Evolutionary conservation across 1,140 invertebrate species (phyloP).

Genomic region (Helicoverpa zea): DNA sequence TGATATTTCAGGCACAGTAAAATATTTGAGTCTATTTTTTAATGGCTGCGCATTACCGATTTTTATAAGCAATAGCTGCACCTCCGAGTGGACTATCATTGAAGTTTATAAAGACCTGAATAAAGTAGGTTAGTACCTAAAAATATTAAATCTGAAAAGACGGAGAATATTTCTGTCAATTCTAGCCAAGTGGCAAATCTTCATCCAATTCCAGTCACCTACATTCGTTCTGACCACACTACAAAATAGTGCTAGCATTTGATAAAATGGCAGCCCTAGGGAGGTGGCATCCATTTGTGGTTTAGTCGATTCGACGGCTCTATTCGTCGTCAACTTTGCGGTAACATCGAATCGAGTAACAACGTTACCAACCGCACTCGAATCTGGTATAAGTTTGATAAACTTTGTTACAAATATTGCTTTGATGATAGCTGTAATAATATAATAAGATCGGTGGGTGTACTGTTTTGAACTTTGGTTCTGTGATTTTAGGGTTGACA

Average conservation of each 20-base stretch:
- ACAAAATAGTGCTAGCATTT: slow-evolving; percentile 7
- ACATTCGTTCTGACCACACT: background rate
- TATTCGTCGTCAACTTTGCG: slow-evolving; percentile 33
- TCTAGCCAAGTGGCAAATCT: no score
- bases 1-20: no score
- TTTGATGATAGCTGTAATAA: background rate
- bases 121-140: no score
- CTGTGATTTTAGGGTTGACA: no score
- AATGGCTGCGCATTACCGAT: no score
- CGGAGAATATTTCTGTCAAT: no score
- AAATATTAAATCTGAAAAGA: no score
- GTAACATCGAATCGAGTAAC: slow-evolving; percentile 30
- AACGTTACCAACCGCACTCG: slow-evolving; percentile 17
- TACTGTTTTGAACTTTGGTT: no score
- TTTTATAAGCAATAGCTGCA: no score
- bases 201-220: background rate
- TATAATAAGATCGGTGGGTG: background rate
- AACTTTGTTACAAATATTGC: background rate
- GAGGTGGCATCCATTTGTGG: slow-evolving; percentile 32
- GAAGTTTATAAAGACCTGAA: no score
- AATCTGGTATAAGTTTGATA: background rate
- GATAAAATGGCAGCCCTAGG: slow-evolving; percentile 18
- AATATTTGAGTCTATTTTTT: no score
- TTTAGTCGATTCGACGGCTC: slow-evolving; percentile 29
- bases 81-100: no score